Conservation (phyloP, 1,140 invertebrate species). For the Thaumetopoea pityocampa region DNA sequence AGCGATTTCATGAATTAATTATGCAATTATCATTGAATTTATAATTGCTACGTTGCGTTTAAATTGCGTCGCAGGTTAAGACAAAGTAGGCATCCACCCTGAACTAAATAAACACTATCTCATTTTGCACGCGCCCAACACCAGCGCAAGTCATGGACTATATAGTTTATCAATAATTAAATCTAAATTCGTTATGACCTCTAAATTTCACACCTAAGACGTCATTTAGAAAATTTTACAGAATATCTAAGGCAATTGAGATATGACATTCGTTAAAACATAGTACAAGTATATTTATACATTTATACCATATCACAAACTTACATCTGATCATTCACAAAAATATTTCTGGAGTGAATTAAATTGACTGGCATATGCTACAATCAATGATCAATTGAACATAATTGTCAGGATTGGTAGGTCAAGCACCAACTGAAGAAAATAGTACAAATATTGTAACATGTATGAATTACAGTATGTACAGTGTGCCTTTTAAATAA, state of each 20-base stretch:
- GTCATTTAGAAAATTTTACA: slow-evolving; percentile 7
- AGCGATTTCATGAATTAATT: slow-evolving; percentile 9
- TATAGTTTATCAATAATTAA: slow-evolving; percentile 9
- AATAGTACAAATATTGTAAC: slow-evolving; percentile 1
- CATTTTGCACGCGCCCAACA: slow-evolving; percentile 31
- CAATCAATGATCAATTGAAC: slow-evolving; percentile 39
- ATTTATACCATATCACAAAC: too few species aligned
- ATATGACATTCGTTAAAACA: too few species aligned
- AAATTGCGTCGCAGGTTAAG: slow-evolving; percentile 4
- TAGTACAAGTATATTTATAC: too few species aligned
- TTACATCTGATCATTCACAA: slow-evolving; percentile 13
- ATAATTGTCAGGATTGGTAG: slow-evolving; percentile 45
- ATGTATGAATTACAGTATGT: neutral
- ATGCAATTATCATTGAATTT: slow-evolving; percentile 11
- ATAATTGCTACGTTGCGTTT: slow-evolving; percentile 5
- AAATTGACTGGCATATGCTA: slow-evolving; percentile 17
- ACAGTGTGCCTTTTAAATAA: neutral
- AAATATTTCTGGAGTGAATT: slow-evolving; percentile 19
- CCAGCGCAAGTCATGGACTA: slow-evolving; percentile 11
- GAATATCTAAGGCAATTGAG: too few species aligned
- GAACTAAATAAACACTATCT: slow-evolving; percentile 40
- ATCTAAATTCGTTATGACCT: slow-evolving; percentile 10
- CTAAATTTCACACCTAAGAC: slow-evolving; percentile 1
- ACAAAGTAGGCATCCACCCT: slow-evolving; percentile 24
- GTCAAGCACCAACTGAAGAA: slow-evolving; percentile 21